Evolutionary conservation across 1,140 invertebrate genomes (phyloP).

Genomic region (Lepidurus apus): DNA sequence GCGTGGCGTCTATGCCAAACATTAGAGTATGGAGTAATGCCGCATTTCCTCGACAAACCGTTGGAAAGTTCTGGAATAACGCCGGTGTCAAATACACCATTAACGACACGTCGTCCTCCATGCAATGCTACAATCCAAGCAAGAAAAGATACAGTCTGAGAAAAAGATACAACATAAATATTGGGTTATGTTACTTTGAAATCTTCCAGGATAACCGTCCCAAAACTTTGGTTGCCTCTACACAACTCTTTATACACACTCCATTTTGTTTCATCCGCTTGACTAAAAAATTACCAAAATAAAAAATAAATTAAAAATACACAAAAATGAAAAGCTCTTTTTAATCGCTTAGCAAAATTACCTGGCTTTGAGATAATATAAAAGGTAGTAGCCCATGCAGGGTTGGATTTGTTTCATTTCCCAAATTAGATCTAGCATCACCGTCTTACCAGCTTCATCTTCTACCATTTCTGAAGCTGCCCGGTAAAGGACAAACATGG

Average conservation of each 20-base stretch:
- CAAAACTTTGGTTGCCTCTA: conserved; percentile 69
- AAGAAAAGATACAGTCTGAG: background rate
- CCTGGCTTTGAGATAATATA: conserved; percentile 81
- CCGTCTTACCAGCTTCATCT: conserved; percentile 68
- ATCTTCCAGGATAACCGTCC: conserved; percentile 68
- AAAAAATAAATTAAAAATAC: background rate
- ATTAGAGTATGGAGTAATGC: conserved; percentile 80
- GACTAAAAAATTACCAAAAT: conserved; percentile 44
- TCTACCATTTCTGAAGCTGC: conserved; percentile 62
- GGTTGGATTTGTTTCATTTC: conserved; percentile 67
- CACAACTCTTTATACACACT: conserved; percentile 81
- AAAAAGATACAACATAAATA: background rate
- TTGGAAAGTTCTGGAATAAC: conserved; percentile 83
- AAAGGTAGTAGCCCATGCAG: conserved; percentile 72
- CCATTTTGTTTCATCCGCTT: conserved; percentile 68
- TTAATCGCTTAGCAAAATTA: conserved; percentile 1
- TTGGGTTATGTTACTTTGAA: conserved; percentile 54
- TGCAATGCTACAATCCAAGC: conserved; percentile 55
- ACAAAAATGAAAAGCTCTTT: background rate
- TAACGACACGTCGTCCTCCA: conserved; percentile 77
- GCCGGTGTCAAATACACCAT: conserved; percentile 86
- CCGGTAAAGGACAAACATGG: conserved; percentile 73
- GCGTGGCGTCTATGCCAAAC: conserved; percentile 77
- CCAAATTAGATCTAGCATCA: conserved; percentile 63
- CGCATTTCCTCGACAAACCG: conserved; percentile 74